Evolutionary conservation across 1,140 invertebrate species (phyloP).

Genomic region (Drosophila aff.): DNA sequence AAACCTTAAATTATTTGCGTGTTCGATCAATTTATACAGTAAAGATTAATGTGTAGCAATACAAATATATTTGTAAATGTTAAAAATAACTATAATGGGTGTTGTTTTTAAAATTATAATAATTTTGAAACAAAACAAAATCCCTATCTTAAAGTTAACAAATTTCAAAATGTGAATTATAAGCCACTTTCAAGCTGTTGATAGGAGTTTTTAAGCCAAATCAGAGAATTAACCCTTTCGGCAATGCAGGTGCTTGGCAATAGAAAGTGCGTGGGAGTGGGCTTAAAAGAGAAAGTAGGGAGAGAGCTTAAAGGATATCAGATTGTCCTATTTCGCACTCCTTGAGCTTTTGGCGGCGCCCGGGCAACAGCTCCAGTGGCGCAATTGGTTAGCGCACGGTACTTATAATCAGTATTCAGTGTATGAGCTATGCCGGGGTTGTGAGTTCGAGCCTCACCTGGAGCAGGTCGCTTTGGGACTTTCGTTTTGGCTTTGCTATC

Average conservation of each 20-base stretch:
- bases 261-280: conserved; percentile 2
- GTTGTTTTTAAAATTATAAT: no score
- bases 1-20: neutral
- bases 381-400: conserved; percentile 99
- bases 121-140: neutral
- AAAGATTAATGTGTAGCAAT: neutral
- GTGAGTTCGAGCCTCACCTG: conserved; percentile 99
- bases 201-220: neutral
- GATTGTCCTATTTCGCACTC: conserved; percentile 87
- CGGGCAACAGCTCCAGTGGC: conserved; percentile 98
- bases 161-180: neutral
- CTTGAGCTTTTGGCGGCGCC: conserved; percentile 98
- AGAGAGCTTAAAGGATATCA: conserved; percentile 33
- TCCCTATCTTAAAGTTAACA: neutral
- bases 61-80: neutral
- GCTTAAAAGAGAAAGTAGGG: neutral
- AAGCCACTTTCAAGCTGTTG: neutral
- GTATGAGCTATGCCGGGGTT: conserved; percentile 97
- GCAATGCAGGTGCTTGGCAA: neutral
- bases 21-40: neutral
- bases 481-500: conserved; percentile 53
- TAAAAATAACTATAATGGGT: no score
- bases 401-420: conserved; percentile 93
- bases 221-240: neutral
- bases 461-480: conserved; percentile 87